Evolutionary conservation across 2,113 vertebrate genomes (phyloP).

Genomic region (Arothron firmamentum): DNA sequence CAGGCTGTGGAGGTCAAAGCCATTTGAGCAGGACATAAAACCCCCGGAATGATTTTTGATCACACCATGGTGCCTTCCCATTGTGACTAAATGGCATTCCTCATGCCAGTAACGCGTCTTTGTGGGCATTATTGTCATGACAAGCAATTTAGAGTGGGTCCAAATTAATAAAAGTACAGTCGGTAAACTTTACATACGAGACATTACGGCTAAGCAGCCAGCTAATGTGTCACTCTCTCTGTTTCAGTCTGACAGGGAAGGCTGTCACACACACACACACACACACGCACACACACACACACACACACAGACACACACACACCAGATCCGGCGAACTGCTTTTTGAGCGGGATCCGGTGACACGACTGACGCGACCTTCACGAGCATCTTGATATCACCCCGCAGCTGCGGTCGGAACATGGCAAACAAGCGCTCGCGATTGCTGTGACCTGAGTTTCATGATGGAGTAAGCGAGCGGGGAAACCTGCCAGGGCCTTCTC

Average conservation of each 20-base stretch:
- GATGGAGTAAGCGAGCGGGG: slow-evolving; percentile 64
- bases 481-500: slow-evolving; percentile 70
- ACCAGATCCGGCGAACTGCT: slow-evolving; percentile 2
- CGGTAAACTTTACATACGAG: slow-evolving; percentile 5
- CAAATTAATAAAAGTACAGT: slow-evolving; percentile 8
- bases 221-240: not conserved
- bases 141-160: slow-evolving; percentile 26
- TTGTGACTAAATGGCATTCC: slow-evolving; percentile 46
- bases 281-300: not conserved
- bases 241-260: slow-evolving; percentile 1
- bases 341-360: not conserved
- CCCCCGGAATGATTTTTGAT: slow-evolving; percentile 64
- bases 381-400: slow-evolving; percentile 5
- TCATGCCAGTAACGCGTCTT: slow-evolving; percentile 41
- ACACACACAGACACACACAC: not conserved
- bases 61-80: slow-evolving; percentile 52
- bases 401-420: slow-evolving; percentile 4
- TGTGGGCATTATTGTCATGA: slow-evolving; percentile 34
- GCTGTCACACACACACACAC: not conserved
- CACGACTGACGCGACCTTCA: slow-evolving; percentile 18
- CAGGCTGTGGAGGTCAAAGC: slow-evolving; percentile 69
- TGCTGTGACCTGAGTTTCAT: slow-evolving; percentile 49
- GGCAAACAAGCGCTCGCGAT: slow-evolving; percentile 11
- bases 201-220: not conserved
- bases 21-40: slow-evolving; percentile 71